These are phyloP conservation scores for Rhogogaster chlorosoma DNA, from an alignment of 2,888 invertebrate species.

Conservation along the genomic window DNA sequence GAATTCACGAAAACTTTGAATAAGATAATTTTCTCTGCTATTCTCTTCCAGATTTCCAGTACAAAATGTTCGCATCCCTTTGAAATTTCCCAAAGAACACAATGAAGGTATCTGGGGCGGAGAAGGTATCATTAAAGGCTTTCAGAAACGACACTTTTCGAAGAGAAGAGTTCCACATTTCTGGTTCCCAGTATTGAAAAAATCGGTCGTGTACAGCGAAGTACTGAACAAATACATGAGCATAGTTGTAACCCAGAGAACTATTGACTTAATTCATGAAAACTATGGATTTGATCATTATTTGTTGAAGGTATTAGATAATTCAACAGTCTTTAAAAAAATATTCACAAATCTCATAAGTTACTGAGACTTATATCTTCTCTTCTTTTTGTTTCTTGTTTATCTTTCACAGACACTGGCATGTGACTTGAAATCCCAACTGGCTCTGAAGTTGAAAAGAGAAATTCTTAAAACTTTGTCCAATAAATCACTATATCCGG, in stretches of 20 bases:
- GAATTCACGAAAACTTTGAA: no score
- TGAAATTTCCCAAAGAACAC: conserved; percentile 89
- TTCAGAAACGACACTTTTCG: conserved; percentile 60
- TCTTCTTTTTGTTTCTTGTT: conserved; percentile 14
- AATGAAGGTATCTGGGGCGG: conserved; percentile 97
- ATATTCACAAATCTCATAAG: background rate
- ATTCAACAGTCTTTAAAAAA: background rate
- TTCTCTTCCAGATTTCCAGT: conserved; percentile 80
- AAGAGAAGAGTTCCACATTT: conserved; percentile 88
- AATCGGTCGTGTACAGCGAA: conserved; percentile 93
- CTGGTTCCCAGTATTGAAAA: conserved; percentile 92
- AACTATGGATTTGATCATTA: conserved; percentile 97
- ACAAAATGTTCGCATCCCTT: conserved; percentile 88
- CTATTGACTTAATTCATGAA: conserved; percentile 91
- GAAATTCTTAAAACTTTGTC: conserved; percentile 88
- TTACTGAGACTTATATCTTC: background rate
- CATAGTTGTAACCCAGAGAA: conserved; percentile 90
- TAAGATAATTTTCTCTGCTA: background rate
- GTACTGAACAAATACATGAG: conserved; percentile 92
- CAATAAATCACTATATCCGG: conserved; percentile 81
- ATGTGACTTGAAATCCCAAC: conserved; percentile 91
- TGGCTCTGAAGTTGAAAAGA: conserved; percentile 92
- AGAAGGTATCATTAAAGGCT: conserved; percentile 92
- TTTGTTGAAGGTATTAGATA: conserved; percentile 85
- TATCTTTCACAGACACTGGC: conserved; percentile 86